Evolutionary conservation across 2,113 vertebrate genomes (phyloP).

Genomic region (Mobula birostris): DNA sequence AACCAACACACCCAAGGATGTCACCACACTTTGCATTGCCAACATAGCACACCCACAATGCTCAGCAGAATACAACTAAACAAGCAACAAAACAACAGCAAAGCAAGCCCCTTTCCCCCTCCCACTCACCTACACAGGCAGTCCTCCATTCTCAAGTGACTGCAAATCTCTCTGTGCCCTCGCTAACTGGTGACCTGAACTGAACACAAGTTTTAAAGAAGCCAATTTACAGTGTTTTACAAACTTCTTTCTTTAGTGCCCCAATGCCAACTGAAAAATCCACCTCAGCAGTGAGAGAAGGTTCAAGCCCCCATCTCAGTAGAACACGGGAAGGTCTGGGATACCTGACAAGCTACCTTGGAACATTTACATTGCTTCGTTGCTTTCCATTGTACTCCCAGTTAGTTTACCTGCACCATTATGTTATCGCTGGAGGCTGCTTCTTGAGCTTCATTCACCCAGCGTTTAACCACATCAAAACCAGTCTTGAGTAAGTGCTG

Average conservation of each 20-base stretch:
- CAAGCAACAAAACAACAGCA: too few relatives aligned
- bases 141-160: too few relatives aligned
- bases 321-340: not conserved
- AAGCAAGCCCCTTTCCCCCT: too few relatives aligned
- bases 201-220: not conserved
- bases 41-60: too few relatives aligned
- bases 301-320: not conserved
- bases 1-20: too few relatives aligned
- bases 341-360: not conserved
- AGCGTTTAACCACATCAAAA: constrained; percentile 70
- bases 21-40: too few relatives aligned
- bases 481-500: constrained; percentile 69
- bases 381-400: fast-evolving
- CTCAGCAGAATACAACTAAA: too few relatives aligned
- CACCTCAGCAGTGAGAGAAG: not conserved
- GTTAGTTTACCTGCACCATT: constrained; percentile 67
- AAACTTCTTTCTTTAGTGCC: not conserved
- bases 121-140: too few relatives aligned
- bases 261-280: not conserved
- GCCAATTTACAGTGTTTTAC: not conserved
- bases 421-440: constrained; percentile 71
- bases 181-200: not conserved
- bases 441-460: constrained; percentile 73
- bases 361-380: not conserved
- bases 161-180: too few relatives aligned